phyloP scores from a whole-genome alignment of 1,140 invertebrate species.

The Phymastichus coffea region DNA sequence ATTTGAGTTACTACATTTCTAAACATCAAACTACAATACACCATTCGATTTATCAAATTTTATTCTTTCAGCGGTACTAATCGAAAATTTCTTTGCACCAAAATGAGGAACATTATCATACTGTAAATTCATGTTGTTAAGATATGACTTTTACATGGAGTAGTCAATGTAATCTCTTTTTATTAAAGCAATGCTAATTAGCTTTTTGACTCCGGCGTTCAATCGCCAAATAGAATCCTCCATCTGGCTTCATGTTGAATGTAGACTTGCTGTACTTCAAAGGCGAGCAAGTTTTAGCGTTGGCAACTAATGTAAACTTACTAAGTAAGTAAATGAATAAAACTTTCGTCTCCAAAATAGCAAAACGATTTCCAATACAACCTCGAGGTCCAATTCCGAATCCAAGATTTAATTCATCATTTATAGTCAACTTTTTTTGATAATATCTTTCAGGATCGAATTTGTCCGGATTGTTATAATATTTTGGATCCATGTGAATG shows the following conservation, averaged over 20 bases:
- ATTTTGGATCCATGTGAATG: constrained; percentile 56
- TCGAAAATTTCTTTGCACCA: no score
- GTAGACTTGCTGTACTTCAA: constrained; percentile 39
- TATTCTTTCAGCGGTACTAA: no score
- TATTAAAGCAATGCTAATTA: not conserved
- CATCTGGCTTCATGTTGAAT: constrained; percentile 38
- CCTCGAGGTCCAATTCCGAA: constrained; percentile 61
- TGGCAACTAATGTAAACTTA: constrained; percentile 39
- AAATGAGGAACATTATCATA: no score
- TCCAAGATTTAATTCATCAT: constrained; percentile 52
- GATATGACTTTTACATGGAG: no score
- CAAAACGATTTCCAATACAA: constrained; percentile 49
- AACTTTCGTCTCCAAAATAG: constrained; percentile 53
- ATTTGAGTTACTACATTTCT: no score
- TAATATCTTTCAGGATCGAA: constrained; percentile 60
- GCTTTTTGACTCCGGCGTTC: not conserved
- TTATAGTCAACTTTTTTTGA: constrained; percentile 45
- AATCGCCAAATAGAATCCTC: constrained; percentile 48
- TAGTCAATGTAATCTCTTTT: not conserved
- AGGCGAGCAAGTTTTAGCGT: constrained; percentile 44
- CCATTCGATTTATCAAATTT: no score
- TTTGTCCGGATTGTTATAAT: constrained; percentile 54
- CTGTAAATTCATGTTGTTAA: no score
- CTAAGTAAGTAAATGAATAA: constrained; percentile 37
- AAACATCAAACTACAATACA: no score